Evolutionary conservation across 2,888 invertebrate species (phyloP).

Genomic region (Lasioglossum figueresi): DNA sequence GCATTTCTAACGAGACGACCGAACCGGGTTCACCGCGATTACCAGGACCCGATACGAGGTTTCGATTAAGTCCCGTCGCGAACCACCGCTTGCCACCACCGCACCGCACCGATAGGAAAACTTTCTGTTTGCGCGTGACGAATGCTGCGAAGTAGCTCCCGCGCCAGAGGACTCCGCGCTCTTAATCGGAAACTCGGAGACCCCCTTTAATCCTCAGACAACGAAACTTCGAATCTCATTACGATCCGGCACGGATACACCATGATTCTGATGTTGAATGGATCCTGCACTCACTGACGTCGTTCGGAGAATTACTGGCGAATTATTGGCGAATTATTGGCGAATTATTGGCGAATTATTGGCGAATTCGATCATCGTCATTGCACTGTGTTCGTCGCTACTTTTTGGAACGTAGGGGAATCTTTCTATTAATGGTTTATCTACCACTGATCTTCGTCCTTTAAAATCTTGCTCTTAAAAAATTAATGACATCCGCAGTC

Average conservation of each 20-base stretch:
- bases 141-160: neutral
- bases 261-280: neutral
- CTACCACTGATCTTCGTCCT: no score
- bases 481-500: no score
- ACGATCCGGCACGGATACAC: neutral
- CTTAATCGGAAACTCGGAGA: neutral
- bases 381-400: no score
- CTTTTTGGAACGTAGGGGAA: no score
- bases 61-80: slow-evolving; percentile 11
- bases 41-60: slow-evolving; percentile 23
- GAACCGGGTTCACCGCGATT: slow-evolving; percentile 30
- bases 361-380: neutral
- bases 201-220: neutral
- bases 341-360: neutral
- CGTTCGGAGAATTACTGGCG: neutral
- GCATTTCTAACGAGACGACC: slow-evolving; percentile 12
- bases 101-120: slow-evolving; percentile 29
- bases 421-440: no score
- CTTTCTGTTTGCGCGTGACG: slow-evolving; percentile 14
- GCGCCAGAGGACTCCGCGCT: neutral
- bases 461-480: no score
- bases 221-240: neutral
- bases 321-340: neutral
- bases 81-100: neutral
- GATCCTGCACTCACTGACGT: neutral